Base-by-base conservation (phyloP, 1,140 invertebrate species). In the Catajapyx aquilonaris region DNA sequence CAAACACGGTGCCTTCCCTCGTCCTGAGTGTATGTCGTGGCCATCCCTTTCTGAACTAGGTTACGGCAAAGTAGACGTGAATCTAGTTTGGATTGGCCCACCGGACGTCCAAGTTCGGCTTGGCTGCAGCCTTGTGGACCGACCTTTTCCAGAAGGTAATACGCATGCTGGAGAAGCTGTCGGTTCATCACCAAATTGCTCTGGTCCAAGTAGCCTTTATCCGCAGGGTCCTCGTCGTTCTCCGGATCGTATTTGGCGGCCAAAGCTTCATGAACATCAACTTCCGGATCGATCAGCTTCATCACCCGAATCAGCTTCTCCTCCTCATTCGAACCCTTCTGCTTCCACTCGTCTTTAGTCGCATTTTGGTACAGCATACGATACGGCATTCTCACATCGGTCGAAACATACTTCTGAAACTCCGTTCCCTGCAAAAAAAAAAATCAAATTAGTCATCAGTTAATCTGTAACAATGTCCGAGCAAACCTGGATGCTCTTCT, bases 361-460 rank as follows among this genome's bases (percentile, higher is more conserved):
- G 69, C 65, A 43, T 71, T 51, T 16, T 71, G 71, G 56, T 70
- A 70, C 5, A 73, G 44, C 3, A 56, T 57, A 46, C 67, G 57
- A 45, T 70, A 74, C 1, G 62, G 61, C 13, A 68, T 51, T 39
- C 49, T 52, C 41, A 60, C 19, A 39, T 63, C 57, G 3, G 59
- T 57, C 41, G 53, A 56, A 0, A 53, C 41, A 35, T 43, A 54
- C 37, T 46, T 49, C 22, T 48, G 48, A 35, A 54, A 52, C 15
- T 54, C 47, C 11, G 21, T 38, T 19, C 48, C 55, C 49, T 61
- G 65, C 17, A 64, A 59, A 16, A n/a, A n/a, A n/a, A n/a, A n/a
- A n/a, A n/a, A n/a, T n/a, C n/a, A n/a, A n/a, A n/a, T n/a, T n/a
- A n/a, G n/a, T n/a, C n/a, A n/a, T n/a, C n/a, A n/a, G n/a, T n/a